A percentile compares a stretch with the other conserved stretches of the same genome.
Evolutionary conservation across 2,113 vertebrate species (phyloP).

Genomic region (Poicephalus meyeri): DNA sequence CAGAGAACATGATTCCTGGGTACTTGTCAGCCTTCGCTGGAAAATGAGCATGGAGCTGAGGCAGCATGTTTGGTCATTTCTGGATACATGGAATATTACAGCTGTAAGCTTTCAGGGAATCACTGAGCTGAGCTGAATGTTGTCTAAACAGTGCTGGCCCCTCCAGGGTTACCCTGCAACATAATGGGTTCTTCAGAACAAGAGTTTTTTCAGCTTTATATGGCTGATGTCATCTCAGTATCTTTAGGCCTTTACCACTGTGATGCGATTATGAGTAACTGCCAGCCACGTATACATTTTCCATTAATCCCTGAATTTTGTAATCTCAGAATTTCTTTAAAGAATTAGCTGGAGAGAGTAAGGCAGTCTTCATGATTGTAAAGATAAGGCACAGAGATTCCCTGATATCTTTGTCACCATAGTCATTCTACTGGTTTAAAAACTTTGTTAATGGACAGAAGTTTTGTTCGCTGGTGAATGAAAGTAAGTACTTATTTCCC

Average conservation of each 20-base stretch:
- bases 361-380: background rate
- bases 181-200: background rate
- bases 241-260: background rate
- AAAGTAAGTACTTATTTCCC: background rate
- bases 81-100: background rate
- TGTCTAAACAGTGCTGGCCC: background rate
- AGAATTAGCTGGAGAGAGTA: background rate
- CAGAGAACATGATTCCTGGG: background rate
- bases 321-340: background rate
- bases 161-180: background rate
- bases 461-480: background rate
- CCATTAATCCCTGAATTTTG: background rate
- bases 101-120: background rate
- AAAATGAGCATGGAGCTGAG: background rate
- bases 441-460: background rate
- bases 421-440: background rate
- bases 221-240: background rate
- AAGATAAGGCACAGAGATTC: background rate
- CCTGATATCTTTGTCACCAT: background rate
- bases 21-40: background rate
- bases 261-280: background rate
- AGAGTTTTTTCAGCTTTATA: background rate
- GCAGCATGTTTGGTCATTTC: background rate
- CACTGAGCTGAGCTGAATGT: background rate
- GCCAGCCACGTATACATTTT: background rate